Evolutionary conservation across 2,888 invertebrate genomes (phyloP).

Genomic region (Pheosia tremula): DNA sequence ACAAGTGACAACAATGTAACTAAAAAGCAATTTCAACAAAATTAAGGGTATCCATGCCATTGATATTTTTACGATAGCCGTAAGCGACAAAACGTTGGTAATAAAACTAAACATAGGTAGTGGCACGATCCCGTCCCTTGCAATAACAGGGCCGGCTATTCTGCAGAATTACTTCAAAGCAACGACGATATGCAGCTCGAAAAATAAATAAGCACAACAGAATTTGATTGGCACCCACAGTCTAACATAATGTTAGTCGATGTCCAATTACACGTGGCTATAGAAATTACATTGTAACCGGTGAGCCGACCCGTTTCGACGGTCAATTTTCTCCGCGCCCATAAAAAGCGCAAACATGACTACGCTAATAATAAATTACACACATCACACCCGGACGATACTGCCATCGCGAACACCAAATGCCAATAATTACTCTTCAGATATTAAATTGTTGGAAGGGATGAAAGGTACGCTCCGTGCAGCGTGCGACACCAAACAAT

Average conservation of each 20-base stretch:
- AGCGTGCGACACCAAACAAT: slow-evolving; percentile 48
- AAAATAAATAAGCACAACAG: slow-evolving; percentile 19
- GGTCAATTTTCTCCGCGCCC: slow-evolving; percentile 64
- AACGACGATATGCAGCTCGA: neutral
- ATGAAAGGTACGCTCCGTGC: slow-evolving; percentile 38
- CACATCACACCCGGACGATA: slow-evolving; percentile 59
- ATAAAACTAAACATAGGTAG: slow-evolving; percentile 71
- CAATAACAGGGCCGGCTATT: slow-evolving; percentile 7
- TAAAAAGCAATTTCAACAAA: slow-evolving; percentile 78
- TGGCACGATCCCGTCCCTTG: slow-evolving; percentile 35
- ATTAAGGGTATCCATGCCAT: slow-evolving; percentile 78
- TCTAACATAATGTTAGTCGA: slow-evolving; percentile 31
- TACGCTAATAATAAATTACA: slow-evolving; percentile 72
- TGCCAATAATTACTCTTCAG: slow-evolving; percentile 64
- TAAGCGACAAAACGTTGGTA: slow-evolving; percentile 74
- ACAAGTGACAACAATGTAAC: slow-evolving; percentile 69
- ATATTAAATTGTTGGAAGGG: slow-evolving; percentile 53
- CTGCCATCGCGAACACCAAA: slow-evolving; percentile 65
- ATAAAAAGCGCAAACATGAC: slow-evolving; percentile 69
- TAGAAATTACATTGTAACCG: slow-evolving; percentile 59
- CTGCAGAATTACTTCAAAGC: neutral
- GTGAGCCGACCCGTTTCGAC: slow-evolving; percentile 51
- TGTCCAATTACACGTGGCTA: slow-evolving; percentile 48
- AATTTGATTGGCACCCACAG: slow-evolving; percentile 35
- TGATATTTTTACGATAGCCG: slow-evolving; percentile 76